Evolutionary conservation across 2,888 invertebrate species (phyloP), one percentile per base, ranked within the genome.

Genomic region (Bedellia somnulentella): DNA sequence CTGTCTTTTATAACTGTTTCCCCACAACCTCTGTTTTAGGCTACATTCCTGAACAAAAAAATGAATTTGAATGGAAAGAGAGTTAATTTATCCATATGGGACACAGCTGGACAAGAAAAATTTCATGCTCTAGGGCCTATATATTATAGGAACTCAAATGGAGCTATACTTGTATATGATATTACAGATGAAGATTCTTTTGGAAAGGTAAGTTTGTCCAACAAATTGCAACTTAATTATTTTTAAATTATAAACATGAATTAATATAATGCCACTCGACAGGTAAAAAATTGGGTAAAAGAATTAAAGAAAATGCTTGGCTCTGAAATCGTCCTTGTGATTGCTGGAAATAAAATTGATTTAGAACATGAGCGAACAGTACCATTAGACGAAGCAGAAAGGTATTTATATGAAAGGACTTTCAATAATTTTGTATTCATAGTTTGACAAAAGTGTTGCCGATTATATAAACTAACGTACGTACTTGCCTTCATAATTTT

Each of bases 251-350:
- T n/a, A n/a, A n/a, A n/a, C n/a, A n/a, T n/a, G n/a, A n/a, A n/a
- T n/a, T n/a, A n/a, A n/a, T n/a, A n/a, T n/a, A n/a, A n/a, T n/a
- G n/a, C n/a, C n/a, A n/a, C n/a, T n/a, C n/a, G n/a, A 17, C 46
- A 92, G 90, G 92, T 97, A 0, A 95, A 97, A 71, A 93, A 87
- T 57, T 99, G 99, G 99, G 97, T 98, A 15, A 95, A 94, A 52
- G 98, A 99, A 62, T 68, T 99, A 33, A 86, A 91, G 43, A 93
- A 93, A 63, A 96, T 98, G 89, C 78, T 98, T 23, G 98, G 97
- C 3, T 85, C 89, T 35, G 91, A 95, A 45, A 90, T 98, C 44
- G 86, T 90, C 41, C 78, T 98, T 34, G 85, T 87, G 30, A 97
- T 99, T 53, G 94, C 93, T 34, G 99, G 98, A 29, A 99, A 99